A percentile compares a stretch with the other conserved stretches of the same genome.
These are phyloP conservation scores for Coregonus ussuriensis DNA, from an alignment of 2,797 vertebrate genomes.

Conservation along the genomic window DNA sequence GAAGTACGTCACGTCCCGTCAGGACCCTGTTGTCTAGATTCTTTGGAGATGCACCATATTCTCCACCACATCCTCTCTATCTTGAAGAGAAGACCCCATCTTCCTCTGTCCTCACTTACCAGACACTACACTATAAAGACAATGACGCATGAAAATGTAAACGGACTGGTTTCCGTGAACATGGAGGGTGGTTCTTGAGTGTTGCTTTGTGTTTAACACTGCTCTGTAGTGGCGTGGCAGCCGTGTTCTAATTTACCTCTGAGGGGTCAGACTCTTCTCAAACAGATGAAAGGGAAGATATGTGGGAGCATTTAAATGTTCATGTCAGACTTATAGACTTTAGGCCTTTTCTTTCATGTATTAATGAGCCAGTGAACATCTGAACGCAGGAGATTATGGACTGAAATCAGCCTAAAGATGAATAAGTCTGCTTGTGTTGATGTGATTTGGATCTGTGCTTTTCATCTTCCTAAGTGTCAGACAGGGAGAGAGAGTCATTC, in stretches of 20 bases:
- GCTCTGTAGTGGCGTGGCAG: slow-evolving; percentile 41
- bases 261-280: slow-evolving; percentile 65
- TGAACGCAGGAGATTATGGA: slow-evolving; percentile 75
- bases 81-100: slow-evolving; percentile 53
- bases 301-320: slow-evolving; percentile 75
- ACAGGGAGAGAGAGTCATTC: slow-evolving; percentile 54
- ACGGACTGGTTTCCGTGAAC: slow-evolving; percentile 54
- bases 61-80: slow-evolving; percentile 41
- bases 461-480: slow-evolving; percentile 75
- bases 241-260: slow-evolving; percentile 62
- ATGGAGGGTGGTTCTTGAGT: slow-evolving; percentile 64
- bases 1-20: too few species aligned
- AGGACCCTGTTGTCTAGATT: too few species aligned
- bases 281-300: slow-evolving; percentile 76
- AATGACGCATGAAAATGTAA: slow-evolving; percentile 30
- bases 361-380: slow-evolving; percentile 78
- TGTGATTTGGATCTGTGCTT: slow-evolving; percentile 70
- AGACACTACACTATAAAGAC: slow-evolving; percentile 65
- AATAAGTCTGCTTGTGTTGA: slow-evolving; percentile 78
- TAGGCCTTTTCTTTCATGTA: slow-evolving; percentile 79
- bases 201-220: slow-evolving; percentile 57
- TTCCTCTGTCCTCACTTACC: slow-evolving; percentile 42
- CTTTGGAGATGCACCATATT: too few species aligned
- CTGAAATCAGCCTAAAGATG: slow-evolving; percentile 78
- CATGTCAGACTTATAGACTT: slow-evolving; percentile 77